These are phyloP conservation scores for Plotosus lineatus DNA, from an alignment of 2,113 vertebrate species.

Conservation along the genomic window DNA sequence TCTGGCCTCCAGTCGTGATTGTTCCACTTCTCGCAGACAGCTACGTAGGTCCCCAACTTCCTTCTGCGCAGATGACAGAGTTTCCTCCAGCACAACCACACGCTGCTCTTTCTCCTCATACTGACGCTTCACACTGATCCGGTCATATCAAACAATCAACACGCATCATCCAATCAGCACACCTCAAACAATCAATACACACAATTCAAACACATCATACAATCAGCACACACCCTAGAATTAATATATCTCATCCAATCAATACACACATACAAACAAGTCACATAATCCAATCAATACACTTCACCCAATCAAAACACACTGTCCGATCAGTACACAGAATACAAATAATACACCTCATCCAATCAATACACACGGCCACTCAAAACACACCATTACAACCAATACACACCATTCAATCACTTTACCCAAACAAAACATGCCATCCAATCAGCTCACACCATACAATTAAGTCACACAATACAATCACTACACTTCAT, in stretches of 20 bases:
- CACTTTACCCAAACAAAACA: too few relatives aligned
- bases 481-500: too few relatives aligned
- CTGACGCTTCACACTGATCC: conserved; percentile 79
- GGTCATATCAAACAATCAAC: neutral
- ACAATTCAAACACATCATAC: neutral
- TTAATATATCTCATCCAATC: neutral
- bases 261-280: too few relatives aligned
- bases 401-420: neutral
- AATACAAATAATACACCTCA: too few relatives aligned
- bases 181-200: neutral
- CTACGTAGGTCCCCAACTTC: conserved; percentile 82
- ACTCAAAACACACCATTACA: too few relatives aligned
- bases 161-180: neutral
- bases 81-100: conserved; percentile 79
- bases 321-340: too few relatives aligned
- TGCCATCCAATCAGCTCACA: neutral
- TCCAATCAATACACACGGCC: too few relatives aligned
- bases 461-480: neutral
- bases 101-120: conserved; percentile 89
- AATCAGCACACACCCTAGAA: neutral
- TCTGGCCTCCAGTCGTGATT: conserved; percentile 82
- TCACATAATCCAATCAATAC: neutral
- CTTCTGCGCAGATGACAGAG: conserved; percentile 71
- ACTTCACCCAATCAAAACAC: neutral
- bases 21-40: conserved; percentile 84